phyloP scores from a whole-genome alignment of 2,888 invertebrate species.

The Dermolepida albohirtum region DNA sequence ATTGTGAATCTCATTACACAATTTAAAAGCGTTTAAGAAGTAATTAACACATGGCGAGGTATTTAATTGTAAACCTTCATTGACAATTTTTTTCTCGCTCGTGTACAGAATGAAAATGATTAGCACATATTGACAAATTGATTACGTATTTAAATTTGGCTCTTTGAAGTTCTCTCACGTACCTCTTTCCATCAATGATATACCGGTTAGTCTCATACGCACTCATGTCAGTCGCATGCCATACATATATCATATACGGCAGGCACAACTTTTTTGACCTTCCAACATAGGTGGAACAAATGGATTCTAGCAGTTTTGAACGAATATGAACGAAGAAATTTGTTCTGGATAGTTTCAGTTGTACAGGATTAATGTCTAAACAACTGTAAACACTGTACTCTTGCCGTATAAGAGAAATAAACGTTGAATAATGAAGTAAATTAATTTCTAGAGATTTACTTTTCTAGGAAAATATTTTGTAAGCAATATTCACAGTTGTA shows the following conservation, averaged over 20 bases:
- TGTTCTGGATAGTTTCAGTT: slow-evolving; percentile 19
- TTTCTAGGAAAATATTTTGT: too few species aligned
- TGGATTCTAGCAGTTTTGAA: slow-evolving; percentile 22
- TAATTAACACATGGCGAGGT: background rate
- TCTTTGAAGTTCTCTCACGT: slow-evolving; percentile 24
- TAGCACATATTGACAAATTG: slow-evolving; percentile 17
- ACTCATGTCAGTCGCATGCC: slow-evolving; percentile 36
- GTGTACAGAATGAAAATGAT: slow-evolving; percentile 17
- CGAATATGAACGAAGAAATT: slow-evolving; percentile 32
- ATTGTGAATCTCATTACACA: background rate
- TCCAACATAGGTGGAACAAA: slow-evolving; percentile 30
- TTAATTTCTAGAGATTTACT: too few species aligned
- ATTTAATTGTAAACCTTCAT: slow-evolving; percentile 5
- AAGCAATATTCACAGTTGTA: too few species aligned
- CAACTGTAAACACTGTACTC: background rate
- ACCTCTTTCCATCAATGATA: slow-evolving; percentile 27
- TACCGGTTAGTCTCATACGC: slow-evolving; percentile 28
- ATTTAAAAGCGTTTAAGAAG: background rate
- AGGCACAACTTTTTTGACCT: slow-evolving; percentile 27
- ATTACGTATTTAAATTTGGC: slow-evolving; percentile 28
- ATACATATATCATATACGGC: slow-evolving; percentile 36
- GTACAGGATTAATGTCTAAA: background rate
- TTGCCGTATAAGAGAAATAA: background rate
- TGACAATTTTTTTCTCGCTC: slow-evolving; percentile 5
- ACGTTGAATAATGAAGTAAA: background rate